Base-by-base conservation (phyloP, 1,140 invertebrate species). In the Leptopilina clavipes region DNA sequence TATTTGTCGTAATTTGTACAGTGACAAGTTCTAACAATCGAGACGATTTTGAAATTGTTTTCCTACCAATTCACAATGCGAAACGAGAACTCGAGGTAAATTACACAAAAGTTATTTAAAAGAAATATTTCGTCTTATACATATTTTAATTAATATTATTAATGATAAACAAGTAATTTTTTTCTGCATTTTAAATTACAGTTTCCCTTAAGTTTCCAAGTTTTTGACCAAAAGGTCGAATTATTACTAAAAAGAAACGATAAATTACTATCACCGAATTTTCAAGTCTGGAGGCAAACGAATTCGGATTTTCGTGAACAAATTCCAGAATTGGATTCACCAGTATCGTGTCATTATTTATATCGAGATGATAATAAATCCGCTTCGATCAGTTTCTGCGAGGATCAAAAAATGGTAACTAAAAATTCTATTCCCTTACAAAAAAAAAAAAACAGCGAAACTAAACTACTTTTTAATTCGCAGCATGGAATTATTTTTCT, bases 401-500 rank as follows among this genome's bases (percentile, higher is more conserved):
- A 89, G n/a, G 83, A 87, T 19, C 84, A 84, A 76, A 76, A 83
- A 52, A 79, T 92, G 83, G 92, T 92, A 31, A 14, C 14, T 0
- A 74, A 19, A 40, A 75, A 73, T 73, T 76, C 11, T 65, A 48
- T 77, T 18, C 22, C 56, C 56, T 52, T 31, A 17, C 8, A 48
- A 65, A 5, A 5, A 31, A 31, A n/a, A n/a, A n/a, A n/a, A n/a
- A n/a, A n/a, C n/a, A n/a, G n/a, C n/a, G n/a, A n/a, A n/a, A n/a
- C n/a, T n/a, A n/a, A n/a, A n/a, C n/a, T n/a, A n/a, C n/a, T n/a
- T 40, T 73, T 73, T 73, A 22, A 44, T 44, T 40, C 59, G 65
- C 78, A 93, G 91, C 92, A 93, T 76, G 94, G 94, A 18, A 87
- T 94, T 37, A 90, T 94, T 25, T 92, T 94, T 79, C 85, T 93